These are phyloP conservation scores for Callospermophilus lateralis DNA, from an alignment of 2,113 vertebrate species.

Conservation along the genomic window DNA sequence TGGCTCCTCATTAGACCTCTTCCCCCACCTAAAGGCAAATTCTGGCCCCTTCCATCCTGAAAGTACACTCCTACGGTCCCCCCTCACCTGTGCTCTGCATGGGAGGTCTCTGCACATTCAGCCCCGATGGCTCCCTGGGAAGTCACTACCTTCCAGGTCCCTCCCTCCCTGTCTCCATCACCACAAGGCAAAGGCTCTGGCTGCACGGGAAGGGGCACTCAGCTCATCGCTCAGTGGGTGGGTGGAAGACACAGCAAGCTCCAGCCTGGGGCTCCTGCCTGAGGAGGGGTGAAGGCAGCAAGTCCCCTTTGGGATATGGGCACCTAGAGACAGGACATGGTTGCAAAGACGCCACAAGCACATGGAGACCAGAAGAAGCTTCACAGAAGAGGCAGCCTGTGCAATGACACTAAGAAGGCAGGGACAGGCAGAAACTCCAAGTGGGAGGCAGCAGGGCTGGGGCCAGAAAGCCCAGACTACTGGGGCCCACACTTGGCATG, in stretches of 20 bases:
- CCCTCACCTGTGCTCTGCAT: neutral
- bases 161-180: neutral
- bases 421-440: neutral
- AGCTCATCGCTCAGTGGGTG: neutral
- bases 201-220: fast-evolving
- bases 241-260: neutral
- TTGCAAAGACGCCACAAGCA: neutral
- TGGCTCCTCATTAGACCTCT: neutral
- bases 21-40: neutral
- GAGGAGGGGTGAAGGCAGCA: neutral
- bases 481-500: neutral
- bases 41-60: neutral
- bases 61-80: neutral
- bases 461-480: neutral
- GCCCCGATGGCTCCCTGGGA: neutral
- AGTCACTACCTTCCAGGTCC: neutral
- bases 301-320: neutral
- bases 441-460: neutral
- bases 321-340: neutral
- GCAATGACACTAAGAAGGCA: fast-evolving
- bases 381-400: neutral
- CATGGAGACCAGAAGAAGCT: neutral
- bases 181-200: too few species aligned
- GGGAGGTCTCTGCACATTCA: neutral
- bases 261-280: neutral